A percentile compares a stretch with the other conserved stretches of the same genome.
phyloP scores from a whole-genome alignment of 2,797 vertebrate species.

The Sebastes itinus region DNA sequence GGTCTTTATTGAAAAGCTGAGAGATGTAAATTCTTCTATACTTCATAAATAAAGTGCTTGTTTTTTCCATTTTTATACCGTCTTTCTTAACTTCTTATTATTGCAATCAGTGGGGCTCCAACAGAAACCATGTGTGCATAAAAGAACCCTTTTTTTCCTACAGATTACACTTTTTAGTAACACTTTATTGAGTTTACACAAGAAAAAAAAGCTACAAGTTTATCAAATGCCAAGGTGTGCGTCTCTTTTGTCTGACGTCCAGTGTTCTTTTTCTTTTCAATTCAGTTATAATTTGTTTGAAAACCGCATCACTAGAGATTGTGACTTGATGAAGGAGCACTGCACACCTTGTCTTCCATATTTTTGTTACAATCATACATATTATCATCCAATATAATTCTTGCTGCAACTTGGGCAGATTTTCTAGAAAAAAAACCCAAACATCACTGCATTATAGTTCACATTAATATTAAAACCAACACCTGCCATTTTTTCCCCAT shows the following conservation, averaged over 20 bases:
- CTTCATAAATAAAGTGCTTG: slow-evolving; percentile 2
- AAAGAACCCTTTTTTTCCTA: background rate
- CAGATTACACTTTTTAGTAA: background rate
- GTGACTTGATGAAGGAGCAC: too few relatives aligned
- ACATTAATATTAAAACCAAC: too few relatives aligned
- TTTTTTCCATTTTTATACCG: slow-evolving; percentile 7
- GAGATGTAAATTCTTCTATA: slow-evolving; percentile 25
- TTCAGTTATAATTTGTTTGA: background rate
- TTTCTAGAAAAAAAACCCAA: too few relatives aligned
- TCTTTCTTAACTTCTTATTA: background rate
- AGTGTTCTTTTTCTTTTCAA: background rate
- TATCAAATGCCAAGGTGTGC: background rate
- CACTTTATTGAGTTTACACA: background rate
- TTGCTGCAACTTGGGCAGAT: too few relatives aligned
- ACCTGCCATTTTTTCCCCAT: too few relatives aligned
- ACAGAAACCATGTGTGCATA: slow-evolving; percentile 22
- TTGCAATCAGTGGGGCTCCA: background rate
- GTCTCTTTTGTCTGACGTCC: background rate
- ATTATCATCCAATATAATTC: too few relatives aligned
- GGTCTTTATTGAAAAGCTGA: slow-evolving; percentile 45
- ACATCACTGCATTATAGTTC: too few relatives aligned
- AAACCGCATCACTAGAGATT: background rate
- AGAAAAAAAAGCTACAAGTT: background rate
- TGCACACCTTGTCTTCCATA: too few relatives aligned
- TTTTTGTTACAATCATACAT: too few relatives aligned